A percentile compares a stretch with the other conserved stretches of the same genome.
These are phyloP conservation scores for Onychomys torridus DNA, from an alignment of 2,797 vertebrate genomes.

Conservation along the genomic window DNA sequence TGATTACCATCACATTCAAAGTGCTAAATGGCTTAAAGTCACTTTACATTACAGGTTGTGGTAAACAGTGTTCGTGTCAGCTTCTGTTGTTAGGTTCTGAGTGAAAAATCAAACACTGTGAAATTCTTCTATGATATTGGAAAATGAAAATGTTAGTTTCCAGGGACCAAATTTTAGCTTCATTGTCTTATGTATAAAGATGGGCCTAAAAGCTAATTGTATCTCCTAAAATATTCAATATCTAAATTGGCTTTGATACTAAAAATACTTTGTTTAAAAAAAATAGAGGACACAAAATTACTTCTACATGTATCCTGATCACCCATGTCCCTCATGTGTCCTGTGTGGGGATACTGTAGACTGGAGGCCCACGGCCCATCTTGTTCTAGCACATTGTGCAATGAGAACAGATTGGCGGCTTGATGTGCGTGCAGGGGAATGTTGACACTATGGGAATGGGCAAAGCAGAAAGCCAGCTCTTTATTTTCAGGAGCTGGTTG, in stretches of 20 bases:
- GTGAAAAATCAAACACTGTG: background rate
- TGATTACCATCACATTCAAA: background rate
- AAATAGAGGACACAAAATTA: background rate
- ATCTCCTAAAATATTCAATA: background rate
- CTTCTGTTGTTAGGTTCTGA: background rate
- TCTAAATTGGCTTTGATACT: background rate
- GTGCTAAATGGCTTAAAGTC: background rate
- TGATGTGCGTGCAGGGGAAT: fast-evolving
- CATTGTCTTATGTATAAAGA: background rate
- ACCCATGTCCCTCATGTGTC: fast-evolving
- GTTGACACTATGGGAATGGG: background rate
- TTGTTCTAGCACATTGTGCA: fast-evolving
- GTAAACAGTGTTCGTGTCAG: background rate
- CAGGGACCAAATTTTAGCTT: background rate
- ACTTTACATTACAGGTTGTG: background rate
- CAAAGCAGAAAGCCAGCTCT: background rate
- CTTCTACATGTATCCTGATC: fast-evolving
- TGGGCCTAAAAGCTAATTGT: background rate
- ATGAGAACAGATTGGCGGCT: fast-evolving
- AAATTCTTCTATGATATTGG: background rate
- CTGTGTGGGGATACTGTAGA: fast-evolving
- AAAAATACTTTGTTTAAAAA: background rate
- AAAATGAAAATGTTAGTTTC: background rate
- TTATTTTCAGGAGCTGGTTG: background rate
- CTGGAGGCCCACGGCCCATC: fast-evolving